These are phyloP conservation scores for Sparus aurata DNA, from an alignment of 2,797 vertebrate genomes.

Conservation along the genomic window DNA sequence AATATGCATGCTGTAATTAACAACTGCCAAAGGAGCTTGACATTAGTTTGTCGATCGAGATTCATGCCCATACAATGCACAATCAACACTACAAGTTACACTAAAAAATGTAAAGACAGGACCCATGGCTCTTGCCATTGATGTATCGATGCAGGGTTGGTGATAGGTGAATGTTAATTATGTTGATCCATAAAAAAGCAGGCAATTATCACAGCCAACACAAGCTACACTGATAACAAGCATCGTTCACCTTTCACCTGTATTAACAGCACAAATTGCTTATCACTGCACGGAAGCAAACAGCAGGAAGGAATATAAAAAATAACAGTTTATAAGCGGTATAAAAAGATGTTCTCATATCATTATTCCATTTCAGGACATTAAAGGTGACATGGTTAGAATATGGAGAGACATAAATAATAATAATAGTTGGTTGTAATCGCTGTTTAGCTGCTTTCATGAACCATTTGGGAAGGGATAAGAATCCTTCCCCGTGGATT, in stretches of 20 bases:
- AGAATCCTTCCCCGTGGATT: conserved; percentile 5
- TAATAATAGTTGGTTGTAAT: conserved; percentile 4
- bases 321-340: not conserved
- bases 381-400: not conserved
- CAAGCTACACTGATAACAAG: conserved; percentile 29
- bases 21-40: not conserved
- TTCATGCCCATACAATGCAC: not conserved
- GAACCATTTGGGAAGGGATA: conserved; percentile 19
- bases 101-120: conserved; percentile 12
- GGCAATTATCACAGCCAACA: conserved; percentile 38
- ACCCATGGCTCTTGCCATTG: conserved; percentile 22
- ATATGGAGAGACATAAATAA: conserved; percentile 7
- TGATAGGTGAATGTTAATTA: conserved; percentile 33
- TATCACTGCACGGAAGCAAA: not conserved
- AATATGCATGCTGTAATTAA: conserved; percentile 8
- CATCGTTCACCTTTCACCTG: conserved; percentile 17
- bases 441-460: conserved; percentile 32
- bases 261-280: not conserved
- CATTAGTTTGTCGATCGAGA: conserved; percentile 1
- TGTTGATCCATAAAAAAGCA: conserved; percentile 26
- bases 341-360: conserved; percentile 11
- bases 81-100: conserved; percentile 18
- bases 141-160: conserved; percentile 29
- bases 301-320: not conserved
- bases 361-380: conserved; percentile 16